Evolutionary conservation across 2,113 vertebrate genomes (phyloP).

Genomic region (Odocoileus hemionus): DNA sequence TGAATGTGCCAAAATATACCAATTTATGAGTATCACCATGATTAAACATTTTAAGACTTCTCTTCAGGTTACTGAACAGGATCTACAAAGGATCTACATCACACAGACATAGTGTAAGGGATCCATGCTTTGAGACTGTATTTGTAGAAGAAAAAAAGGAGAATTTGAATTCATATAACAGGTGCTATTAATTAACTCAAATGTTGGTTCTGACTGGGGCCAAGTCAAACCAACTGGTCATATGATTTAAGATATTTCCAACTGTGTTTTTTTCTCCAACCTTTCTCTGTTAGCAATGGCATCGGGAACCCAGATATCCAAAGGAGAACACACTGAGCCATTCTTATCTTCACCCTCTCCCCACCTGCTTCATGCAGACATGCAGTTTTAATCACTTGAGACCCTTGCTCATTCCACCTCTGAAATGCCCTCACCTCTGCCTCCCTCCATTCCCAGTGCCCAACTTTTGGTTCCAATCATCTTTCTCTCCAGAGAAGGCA

Average conservation of each 20-base stretch:
- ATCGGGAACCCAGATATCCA: not conserved
- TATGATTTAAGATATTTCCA: not conserved
- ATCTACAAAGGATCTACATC: not conserved
- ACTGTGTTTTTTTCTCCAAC: not conserved
- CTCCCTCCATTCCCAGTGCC: not conserved
- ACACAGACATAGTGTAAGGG: not conserved
- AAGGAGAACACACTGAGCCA: not conserved
- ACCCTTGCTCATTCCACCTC: not conserved
- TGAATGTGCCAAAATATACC: not conserved
- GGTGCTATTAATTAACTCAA: not conserved
- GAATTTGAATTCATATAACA: not conserved
- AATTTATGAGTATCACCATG: not conserved
- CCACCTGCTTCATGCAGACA: not conserved
- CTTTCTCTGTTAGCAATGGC: not conserved
- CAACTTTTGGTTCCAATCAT: not conserved
- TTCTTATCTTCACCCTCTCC: not conserved
- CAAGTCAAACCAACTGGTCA: not conserved
- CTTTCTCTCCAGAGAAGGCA: not conserved
- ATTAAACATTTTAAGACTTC: slow-evolving; percentile 1
- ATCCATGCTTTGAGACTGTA: not conserved
- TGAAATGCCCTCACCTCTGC: not conserved
- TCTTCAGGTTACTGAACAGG: not conserved
- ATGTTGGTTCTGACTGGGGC: not conserved
- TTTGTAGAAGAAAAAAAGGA: not conserved
- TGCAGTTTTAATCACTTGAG: not conserved